Conservation (phyloP, 2,888 invertebrate genomes). For the Trichogramma evanescens region DNA sequence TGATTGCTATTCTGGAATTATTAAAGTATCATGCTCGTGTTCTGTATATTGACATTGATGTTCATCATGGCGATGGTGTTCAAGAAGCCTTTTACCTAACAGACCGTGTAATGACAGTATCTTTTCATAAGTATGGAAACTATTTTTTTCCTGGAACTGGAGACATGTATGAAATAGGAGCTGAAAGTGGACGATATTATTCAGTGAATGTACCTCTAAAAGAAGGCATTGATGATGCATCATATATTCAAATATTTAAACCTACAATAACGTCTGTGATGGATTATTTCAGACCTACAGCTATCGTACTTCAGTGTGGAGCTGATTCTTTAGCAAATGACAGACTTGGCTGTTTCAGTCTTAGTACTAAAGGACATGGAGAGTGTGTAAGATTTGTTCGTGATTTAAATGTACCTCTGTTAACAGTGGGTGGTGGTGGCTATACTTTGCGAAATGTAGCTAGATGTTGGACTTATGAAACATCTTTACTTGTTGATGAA, state of each 20-base stretch:
- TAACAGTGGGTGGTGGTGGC: conserved; percentile 77
- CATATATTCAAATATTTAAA: conserved; percentile 88
- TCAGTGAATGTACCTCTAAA: conserved; percentile 97
- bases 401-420: conserved; percentile 81
- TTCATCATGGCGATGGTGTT: conserved; percentile 95
- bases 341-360: conserved; percentile 89
- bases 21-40: conserved; percentile 90
- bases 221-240: conserved; percentile 94
- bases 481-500: conserved; percentile 86
- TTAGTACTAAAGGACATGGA: conserved; percentile 91
- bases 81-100: conserved; percentile 97
- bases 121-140: conserved; percentile 97
- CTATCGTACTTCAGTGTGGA: conserved; percentile 95
- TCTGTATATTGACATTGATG: conserved; percentile 96
- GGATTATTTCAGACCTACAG: conserved; percentile 93
- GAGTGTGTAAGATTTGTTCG: conserved; percentile 97
- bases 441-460: conserved; percentile 96
- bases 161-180: conserved; percentile 97
- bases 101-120: conserved; percentile 97
- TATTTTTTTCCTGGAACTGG: conserved; percentile 98
- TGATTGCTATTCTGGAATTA: conserved; percentile 91
- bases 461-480: conserved; percentile 98
- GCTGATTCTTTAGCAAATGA: conserved; percentile 97
- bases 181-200: conserved; percentile 91
- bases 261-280: conserved; percentile 90